A percentile compares a stretch with the other conserved stretches of the same genome.
phyloP scores from a whole-genome alignment of 35 echinoderm and acorn worm genomes.

The Stichopus chloronotus region DNA sequence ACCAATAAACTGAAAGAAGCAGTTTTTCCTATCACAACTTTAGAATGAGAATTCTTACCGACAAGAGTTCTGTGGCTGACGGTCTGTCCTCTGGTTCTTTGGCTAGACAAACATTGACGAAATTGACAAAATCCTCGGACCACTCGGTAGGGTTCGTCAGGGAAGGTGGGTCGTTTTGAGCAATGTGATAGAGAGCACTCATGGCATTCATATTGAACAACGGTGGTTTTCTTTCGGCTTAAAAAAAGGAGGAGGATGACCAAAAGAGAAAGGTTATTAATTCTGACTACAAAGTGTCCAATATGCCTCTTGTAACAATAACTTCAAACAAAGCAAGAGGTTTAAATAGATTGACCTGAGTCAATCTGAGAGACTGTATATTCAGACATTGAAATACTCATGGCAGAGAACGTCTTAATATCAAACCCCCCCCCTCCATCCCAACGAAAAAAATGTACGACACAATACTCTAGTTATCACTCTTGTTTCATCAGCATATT shows the following conservation, averaged over 20 bases:
- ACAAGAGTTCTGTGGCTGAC: conserved; percentile 73
- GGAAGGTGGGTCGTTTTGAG: conserved; percentile 93
- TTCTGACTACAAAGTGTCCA: background rate
- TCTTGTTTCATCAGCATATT: no score
- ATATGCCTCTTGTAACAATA: no score
- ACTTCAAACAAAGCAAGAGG: no score
- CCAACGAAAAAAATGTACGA: no score
- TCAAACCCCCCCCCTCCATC: no score
- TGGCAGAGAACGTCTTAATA: no score
- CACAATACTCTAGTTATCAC: no score
- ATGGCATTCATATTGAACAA: conserved; percentile 99
- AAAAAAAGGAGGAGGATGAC: background rate
- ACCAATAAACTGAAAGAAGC: no score
- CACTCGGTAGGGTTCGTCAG: conserved; percentile 65
- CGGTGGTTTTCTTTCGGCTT: conserved; percentile 98
- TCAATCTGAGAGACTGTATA: no score
- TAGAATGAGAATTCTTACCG: conserved; percentile 43
- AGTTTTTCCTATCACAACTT: no score
- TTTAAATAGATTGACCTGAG: no score
- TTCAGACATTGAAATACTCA: no score
- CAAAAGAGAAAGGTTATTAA: background rate
- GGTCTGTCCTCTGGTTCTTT: conserved; percentile 87
- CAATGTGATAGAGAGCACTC: conserved; percentile 99
- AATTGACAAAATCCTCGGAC: conserved; percentile 77
- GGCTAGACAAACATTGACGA: conserved; percentile 84